phyloP scores from a whole-genome alignment of 2,113 vertebrate species.

The Mustela lutreola region DNA sequence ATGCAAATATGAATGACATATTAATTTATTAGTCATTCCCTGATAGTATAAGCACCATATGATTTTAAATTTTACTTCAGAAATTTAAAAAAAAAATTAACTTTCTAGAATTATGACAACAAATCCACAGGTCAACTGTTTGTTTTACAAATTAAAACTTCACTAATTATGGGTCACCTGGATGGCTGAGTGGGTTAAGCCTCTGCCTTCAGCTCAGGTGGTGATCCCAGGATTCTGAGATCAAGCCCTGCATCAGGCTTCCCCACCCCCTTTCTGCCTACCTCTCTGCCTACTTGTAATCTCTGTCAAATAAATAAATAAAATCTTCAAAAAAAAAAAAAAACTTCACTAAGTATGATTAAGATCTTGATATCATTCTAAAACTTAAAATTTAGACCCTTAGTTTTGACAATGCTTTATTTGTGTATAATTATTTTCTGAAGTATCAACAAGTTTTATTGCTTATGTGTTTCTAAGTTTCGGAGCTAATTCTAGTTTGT shows the following conservation, averaged over 20 bases:
- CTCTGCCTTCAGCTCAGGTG: too few species aligned
- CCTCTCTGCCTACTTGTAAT: too few species aligned
- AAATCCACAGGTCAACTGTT: neutral
- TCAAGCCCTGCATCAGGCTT: too few species aligned
- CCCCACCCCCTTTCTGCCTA: too few species aligned
- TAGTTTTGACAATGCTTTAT: neutral
- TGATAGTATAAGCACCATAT: neutral
- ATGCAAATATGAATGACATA: neutral
- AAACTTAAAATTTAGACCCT: slow-evolving; percentile 8
- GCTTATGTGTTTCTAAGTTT: slow-evolving; percentile 46
- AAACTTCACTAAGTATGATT: neutral
- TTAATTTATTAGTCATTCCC: neutral
- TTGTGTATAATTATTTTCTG: slow-evolving; percentile 48
- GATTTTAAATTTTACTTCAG: slow-evolving; percentile 34
- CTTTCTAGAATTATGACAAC: slow-evolving; percentile 16
- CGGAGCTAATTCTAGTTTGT: slow-evolving; percentile 37
- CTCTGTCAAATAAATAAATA: too few species aligned
- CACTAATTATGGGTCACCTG: neutral
- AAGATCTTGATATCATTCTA: neutral
- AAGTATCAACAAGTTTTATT: neutral
- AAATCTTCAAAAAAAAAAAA: too few species aligned
- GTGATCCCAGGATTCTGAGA: too few species aligned
- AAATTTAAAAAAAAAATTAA: neutral
- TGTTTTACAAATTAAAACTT: slow-evolving; percentile 13
- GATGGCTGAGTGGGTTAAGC: too few species aligned